Evolutionary conservation across 1,140 invertebrate genomes (phyloP).

Genomic region (Zaprionus gabonicus): DNA sequence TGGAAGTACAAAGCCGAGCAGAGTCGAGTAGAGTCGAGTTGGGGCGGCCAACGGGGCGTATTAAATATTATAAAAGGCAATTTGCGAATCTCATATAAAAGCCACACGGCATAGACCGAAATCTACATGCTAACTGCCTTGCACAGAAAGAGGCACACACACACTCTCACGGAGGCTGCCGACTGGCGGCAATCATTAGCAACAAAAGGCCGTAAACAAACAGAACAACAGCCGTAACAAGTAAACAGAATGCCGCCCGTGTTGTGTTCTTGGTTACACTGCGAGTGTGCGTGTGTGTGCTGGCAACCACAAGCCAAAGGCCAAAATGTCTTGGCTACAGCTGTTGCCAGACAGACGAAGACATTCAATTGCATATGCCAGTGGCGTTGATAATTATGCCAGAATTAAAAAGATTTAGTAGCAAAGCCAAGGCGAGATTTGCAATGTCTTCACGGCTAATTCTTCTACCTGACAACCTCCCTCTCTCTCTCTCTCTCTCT

Average conservation of each 20-base stretch:
- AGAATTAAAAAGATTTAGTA: conserved; percentile 64
- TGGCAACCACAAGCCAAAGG: conserved; percentile 53
- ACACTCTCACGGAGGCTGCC: conserved; percentile 15
- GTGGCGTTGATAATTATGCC: conserved; percentile 62
- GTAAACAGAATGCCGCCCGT: conserved; percentile 37
- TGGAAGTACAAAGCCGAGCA: conserved; percentile 52
- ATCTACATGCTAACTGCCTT: conserved; percentile 40
- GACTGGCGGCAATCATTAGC: conserved; percentile 68
- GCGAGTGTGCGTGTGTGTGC: background rate
- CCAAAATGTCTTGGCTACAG: conserved; percentile 50
- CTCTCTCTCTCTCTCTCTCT: background rate
- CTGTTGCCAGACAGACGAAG: conserved; percentile 31
- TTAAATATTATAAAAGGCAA: conserved; percentile 79
- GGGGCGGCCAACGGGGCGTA: conserved; percentile 25
- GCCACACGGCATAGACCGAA: conserved; percentile 56
- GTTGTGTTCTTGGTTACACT: conserved; percentile 1
- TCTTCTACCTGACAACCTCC: background rate
- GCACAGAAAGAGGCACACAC: conserved; percentile 31
- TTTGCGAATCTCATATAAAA: conserved; percentile 76
- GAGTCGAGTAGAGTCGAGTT: background rate
- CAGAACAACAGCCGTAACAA: conserved; percentile 51
- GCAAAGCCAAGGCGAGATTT: conserved; percentile 12
- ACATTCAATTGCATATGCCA: conserved; percentile 73
- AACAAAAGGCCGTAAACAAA: conserved; percentile 56
- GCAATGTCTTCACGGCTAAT: background rate